A percentile compares a stretch with the other conserved stretches of the same genome.
These are phyloP conservation scores for Leptocoma aspasia DNA, from an alignment of 2,113 vertebrate genomes.

Conservation along the genomic window DNA sequence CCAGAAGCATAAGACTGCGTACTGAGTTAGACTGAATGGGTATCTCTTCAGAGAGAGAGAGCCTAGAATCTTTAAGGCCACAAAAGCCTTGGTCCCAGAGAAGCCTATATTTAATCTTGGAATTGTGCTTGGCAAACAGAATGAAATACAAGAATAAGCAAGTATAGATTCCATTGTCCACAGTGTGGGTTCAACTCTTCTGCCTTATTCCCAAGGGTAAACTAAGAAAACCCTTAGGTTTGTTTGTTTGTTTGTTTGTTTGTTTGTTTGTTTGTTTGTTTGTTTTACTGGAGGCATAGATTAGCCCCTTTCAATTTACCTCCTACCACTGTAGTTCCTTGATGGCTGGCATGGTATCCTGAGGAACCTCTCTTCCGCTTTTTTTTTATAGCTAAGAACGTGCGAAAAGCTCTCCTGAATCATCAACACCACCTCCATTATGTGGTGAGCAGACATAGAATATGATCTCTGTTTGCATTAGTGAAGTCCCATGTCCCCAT, in stretches of 20 bases:
- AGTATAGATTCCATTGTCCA: not conserved
- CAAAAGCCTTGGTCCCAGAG: not conserved
- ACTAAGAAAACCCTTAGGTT: not conserved
- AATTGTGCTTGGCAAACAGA: not conserved
- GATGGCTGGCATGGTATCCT: not conserved
- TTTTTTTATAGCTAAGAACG: not conserved
- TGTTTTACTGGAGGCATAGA: not conserved
- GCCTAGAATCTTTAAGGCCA: not conserved
- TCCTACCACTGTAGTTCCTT: not conserved
- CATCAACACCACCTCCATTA: rapidly evolving
- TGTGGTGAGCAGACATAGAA: not conserved
- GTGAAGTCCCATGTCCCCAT: rapidly evolving
- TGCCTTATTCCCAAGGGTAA: not conserved
- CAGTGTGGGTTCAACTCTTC: rapidly evolving
- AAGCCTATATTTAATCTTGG: not conserved
- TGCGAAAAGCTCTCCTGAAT: not conserved
- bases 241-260: not conserved
- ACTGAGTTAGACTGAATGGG: not conserved
- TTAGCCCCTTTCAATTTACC: not conserved
- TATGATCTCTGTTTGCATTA: not conserved
- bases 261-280: not conserved
- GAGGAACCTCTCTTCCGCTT: not conserved
- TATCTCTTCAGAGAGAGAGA: not conserved
- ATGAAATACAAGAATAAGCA: not conserved
- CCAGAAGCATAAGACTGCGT: not conserved